Base-by-base conservation (phyloP, 2,113 vertebrate genomes). In the Tichodroma muraria region DNA sequence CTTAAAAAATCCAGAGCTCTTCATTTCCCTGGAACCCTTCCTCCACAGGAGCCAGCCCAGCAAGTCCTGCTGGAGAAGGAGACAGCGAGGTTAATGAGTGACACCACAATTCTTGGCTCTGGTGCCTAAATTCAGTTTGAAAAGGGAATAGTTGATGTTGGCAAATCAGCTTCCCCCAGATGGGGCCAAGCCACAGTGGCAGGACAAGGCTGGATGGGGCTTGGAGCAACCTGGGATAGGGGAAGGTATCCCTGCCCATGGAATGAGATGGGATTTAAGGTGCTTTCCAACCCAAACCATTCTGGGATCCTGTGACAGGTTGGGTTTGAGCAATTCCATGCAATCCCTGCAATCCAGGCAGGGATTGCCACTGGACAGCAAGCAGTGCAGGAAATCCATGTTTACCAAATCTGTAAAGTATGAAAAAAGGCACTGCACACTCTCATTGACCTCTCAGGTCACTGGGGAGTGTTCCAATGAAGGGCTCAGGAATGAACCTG, bases 371-470 rank as follows among this genome's bases (percentile, higher is more conserved):
- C 47, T 60, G 73, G 63, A 80, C 44, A 89, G 30, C 42, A 38
- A 66, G 33, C 0, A 0, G 15, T 24, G 64, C 44, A 40, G 78
- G 49, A 64, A 89, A 60, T 21, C n/a, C 35, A 3, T 11, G 17
- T 52, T 87, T 57, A 40, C 49, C 61, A 21, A 47, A 47, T 12
- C 17, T 59, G 56, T 38, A 6, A 52, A 40, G 19, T 23, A 14
- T 20, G 15, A 47, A 70, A 70, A 40, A 38, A 54, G 45, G 40
- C n/a, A 4, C 25, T 31, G 52, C 27, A 35, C 33, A 37, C 42
- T 63, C 38, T 19, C 45, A 5, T 5, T 88, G 71, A 70, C 59
- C 63, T 73, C 64, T 57, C 42, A 10, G 15, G 69, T 17, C 50
- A 71, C 4, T 44, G 80, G 60, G n/a, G 59, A 50, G 4, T 1